These are phyloP conservation scores for Pangasius djambal DNA, from an alignment of 2,797 vertebrate genomes.

Conservation along the genomic window DNA sequence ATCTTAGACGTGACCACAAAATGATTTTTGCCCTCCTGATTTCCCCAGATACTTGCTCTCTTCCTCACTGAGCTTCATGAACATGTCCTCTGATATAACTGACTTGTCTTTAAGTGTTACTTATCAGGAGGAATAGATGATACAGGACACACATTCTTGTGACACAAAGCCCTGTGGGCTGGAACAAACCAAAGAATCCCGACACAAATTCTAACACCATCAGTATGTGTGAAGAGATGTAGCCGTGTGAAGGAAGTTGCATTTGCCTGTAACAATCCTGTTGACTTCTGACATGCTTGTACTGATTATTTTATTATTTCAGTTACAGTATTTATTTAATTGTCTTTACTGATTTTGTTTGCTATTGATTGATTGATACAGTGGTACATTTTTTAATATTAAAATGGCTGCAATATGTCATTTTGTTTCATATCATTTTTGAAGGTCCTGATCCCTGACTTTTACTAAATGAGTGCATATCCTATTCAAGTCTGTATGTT, in stretches of 20 bases:
- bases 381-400: neutral
- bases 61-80: neutral
- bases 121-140: neutral
- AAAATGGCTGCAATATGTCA: neutral
- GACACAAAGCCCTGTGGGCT: neutral
- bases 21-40: neutral
- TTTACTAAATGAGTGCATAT: neutral
- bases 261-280: neutral
- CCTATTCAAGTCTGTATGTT: neutral
- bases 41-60: neutral
- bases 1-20: neutral
- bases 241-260: neutral
- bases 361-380: neutral
- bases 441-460: neutral
- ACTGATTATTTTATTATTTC: no score
- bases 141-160: neutral
- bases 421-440: neutral
- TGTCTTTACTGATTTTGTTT: neutral
- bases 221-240: neutral
- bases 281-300: neutral
- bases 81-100: neutral
- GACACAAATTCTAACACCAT: neutral
- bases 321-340: neutral
- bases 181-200: neutral
- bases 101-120: conserved; percentile 10